Conservation (phyloP, 2,113 vertebrate genomes). For the Cyanistes caeruleus region DNA sequence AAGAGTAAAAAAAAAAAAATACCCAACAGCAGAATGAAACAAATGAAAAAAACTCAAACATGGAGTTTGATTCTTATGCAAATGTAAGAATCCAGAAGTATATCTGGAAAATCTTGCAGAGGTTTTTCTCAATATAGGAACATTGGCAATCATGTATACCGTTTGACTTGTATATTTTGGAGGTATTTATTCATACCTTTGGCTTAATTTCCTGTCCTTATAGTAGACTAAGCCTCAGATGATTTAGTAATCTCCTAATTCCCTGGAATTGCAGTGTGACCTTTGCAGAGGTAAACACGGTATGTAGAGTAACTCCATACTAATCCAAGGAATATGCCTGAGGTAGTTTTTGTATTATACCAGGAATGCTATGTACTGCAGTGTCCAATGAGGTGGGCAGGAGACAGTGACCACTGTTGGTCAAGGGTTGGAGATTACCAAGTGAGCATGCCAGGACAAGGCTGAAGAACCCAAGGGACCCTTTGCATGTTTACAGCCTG, state of each 20-base stretch:
- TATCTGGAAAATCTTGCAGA: background rate
- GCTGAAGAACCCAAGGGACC: background rate
- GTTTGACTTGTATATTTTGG: background rate
- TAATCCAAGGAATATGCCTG: background rate
- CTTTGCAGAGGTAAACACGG: background rate
- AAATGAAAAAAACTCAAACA: background rate
- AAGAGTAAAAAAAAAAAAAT: background rate
- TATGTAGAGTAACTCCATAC: background rate
- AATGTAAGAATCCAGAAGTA: background rate
- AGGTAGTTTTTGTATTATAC: background rate
- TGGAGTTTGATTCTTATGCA: background rate
- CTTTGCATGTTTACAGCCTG: background rate
- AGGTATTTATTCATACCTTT: background rate
- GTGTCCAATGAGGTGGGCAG: background rate
- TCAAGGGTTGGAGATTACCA: accelerated
- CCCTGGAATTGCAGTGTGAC: background rate
- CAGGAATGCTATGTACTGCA: background rate
- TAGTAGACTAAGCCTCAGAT: background rate
- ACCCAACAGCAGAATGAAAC: background rate
- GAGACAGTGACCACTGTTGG: accelerated
- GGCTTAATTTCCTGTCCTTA: background rate
- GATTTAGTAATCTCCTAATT: background rate
- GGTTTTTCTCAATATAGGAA: background rate
- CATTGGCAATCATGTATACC: background rate
- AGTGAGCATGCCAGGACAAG: background rate